Evolutionary conservation across 2,113 vertebrate genomes (phyloP), one percentile per base, ranked within the genome.

Genomic region (Ailuropoda melanoleuca): DNA sequence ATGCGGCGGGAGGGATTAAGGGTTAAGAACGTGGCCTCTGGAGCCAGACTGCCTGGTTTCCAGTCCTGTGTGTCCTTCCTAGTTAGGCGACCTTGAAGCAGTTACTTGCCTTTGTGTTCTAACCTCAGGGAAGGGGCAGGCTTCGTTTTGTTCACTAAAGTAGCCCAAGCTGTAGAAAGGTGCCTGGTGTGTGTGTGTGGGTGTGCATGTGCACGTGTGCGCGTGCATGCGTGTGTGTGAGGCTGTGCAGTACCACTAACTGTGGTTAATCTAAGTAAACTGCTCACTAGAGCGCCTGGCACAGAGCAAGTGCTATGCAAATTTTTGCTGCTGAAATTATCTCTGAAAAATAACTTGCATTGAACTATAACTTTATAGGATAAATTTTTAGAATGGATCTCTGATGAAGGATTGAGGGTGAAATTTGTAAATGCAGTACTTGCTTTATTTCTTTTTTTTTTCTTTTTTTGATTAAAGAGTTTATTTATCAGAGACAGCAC

Each of bases 181-280:
- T 62, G 21, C 3, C 17, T 34, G 8, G 26, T 4, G 37, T 15
- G 46, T 13, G 48, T 34, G 31, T 50, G 37, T 18, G 39, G 4
- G 34, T 24, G 1, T 12, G 18, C 15, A 21, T 43, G 78, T 19
- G 1, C 2, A 50, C 2, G 18, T 23, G 8, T 34, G 10, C 4
- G 62, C 0, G 10, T 1, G 21, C 0, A 0, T 1, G 1, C 0
- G 4, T 18, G 18, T 3, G 6, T 24, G 43, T 13, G 66, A 4
- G 3, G 34, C 29, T 43, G 9, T 7, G 2, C 8, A 5, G 50
- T 0, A 6, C 29, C 21, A 1, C 10, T 21, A 2, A 29, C 7
- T 12, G 4, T 62, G 94, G 82, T 68, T 96, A 23, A 24, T 53
- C 34, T 8, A 1, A 0, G 1, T 48, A 12, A 26, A 3, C 24